Evolutionary conservation across 2,888 invertebrate species (phyloP).

Genomic region (Myopa tessellatipennis): DNA sequence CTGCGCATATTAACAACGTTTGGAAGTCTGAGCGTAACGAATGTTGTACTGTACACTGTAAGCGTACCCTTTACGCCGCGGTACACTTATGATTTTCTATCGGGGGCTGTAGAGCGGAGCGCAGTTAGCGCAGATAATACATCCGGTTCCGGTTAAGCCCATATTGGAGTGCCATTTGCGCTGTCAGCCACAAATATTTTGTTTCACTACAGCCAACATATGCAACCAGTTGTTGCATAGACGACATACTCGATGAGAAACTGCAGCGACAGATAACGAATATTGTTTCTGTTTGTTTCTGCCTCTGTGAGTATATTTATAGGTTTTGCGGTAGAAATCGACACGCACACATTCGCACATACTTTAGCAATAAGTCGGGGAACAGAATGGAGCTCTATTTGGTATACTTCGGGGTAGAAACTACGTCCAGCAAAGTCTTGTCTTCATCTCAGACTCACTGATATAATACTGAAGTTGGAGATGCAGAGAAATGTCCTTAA

Average conservation of each 20-base stretch:
- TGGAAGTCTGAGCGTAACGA: conserved; percentile 47
- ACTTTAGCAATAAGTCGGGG: too few species aligned
- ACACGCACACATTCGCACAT: too few species aligned
- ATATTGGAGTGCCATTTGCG: conserved; percentile 64
- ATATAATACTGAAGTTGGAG: too few species aligned
- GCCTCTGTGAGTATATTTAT: too few species aligned
- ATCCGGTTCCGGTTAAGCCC: conserved; percentile 70
- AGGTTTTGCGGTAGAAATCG: too few species aligned
- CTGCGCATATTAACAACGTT: conserved; percentile 20
- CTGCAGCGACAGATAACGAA: too few species aligned
- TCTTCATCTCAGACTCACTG: too few species aligned
- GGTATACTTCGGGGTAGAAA: too few species aligned
- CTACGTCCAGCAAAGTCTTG: too few species aligned
- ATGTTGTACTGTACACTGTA: conserved; percentile 39
- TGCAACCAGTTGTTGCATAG: conserved; percentile 47
- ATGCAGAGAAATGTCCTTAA: too few species aligned
- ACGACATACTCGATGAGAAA: neutral
- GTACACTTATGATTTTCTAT: conserved; percentile 55
- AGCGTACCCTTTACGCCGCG: conserved; percentile 29
- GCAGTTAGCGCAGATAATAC: conserved; percentile 69
- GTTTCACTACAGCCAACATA: conserved; percentile 33
- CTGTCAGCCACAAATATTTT: conserved; percentile 12
- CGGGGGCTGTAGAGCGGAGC: conserved; percentile 57
- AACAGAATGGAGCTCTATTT: too few species aligned
- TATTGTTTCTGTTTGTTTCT: too few species aligned